Evolutionary conservation across 2,888 invertebrate genomes (phyloP).

Genomic region (Hirtodrosophila alboralis): DNA sequence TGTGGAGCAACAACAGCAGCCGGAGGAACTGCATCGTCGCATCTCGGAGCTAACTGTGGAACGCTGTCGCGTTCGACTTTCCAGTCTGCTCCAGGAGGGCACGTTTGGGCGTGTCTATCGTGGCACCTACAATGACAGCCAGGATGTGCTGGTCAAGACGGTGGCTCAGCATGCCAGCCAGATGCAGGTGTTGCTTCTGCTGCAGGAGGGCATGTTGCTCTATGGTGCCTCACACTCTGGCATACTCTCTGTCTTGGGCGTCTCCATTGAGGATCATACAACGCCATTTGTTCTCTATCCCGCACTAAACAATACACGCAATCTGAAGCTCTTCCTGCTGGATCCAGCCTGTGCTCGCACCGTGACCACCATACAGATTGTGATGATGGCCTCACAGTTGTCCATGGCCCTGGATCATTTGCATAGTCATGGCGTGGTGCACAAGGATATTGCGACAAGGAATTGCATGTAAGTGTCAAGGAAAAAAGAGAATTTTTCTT

Average conservation of each 20-base stretch:
- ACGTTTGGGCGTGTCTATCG: conserved; percentile 94
- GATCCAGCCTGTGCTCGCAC: conserved; percentile 82
- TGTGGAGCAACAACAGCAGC: conserved; percentile 78
- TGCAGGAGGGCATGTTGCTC: conserved; percentile 88
- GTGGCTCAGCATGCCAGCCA: conserved; percentile 95
- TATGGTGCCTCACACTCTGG: conserved; percentile 88
- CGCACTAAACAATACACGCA: conserved; percentile 85
- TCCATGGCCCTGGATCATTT: conserved; percentile 94
- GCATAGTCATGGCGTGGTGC: conserved; percentile 93
- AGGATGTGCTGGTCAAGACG: conserved; percentile 93
- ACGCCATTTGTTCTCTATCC: conserved; percentile 94
- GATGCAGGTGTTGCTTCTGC: conserved; percentile 94
- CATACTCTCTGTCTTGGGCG: conserved; percentile 92
- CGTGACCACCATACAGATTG: conserved; percentile 90
- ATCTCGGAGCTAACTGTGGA: conserved; percentile 84
- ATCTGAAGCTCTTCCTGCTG: conserved; percentile 83
- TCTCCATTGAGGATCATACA: conserved; percentile 95
- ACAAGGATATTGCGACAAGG: conserved; percentile 95
- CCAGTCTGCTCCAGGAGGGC: conserved; percentile 92
- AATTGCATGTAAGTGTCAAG: conserved; percentile 92
- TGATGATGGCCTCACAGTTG: conserved; percentile 93
- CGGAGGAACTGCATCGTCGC: conserved; percentile 83
- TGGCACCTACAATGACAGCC: conserved; percentile 90
- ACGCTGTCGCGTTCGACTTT: conserved; percentile 90
- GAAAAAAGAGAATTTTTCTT: background rate